Evolutionary conservation across 2,888 invertebrate genomes (phyloP).

Genomic region (Drosophila flavopinicola): DNA sequence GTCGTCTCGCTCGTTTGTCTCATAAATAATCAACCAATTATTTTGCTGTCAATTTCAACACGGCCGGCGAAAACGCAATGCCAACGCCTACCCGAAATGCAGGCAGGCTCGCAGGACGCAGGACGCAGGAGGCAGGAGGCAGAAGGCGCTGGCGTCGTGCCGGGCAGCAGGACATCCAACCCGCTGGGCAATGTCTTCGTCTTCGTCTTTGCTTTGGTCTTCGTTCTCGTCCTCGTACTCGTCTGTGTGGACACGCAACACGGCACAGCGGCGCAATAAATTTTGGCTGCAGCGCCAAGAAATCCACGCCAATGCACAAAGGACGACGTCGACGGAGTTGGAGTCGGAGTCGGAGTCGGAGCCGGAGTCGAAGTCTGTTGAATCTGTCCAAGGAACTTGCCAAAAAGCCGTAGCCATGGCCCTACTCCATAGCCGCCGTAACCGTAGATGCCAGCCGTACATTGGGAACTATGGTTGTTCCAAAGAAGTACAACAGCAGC

Average conservation of each 20-base stretch:
- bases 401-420: conserved; percentile 35
- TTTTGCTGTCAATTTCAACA: conserved; percentile 82
- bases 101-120: conserved; percentile 2
- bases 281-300: conserved; percentile 68
- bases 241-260: conserved; percentile 51
- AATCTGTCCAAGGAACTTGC: conserved; percentile 59
- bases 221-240: conserved; percentile 7
- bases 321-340: conserved; percentile 7
- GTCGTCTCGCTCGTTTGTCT: conserved; percentile 56
- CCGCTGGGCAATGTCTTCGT: conserved; percentile 64
- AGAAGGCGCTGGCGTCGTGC: conserved; percentile 21
- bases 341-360: background rate
- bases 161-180: conserved; percentile 66
- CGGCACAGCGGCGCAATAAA: conserved; percentile 64
- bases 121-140: conserved; percentile 2
- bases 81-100: conserved; percentile 57
- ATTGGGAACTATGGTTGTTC: conserved; percentile 3
- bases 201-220: conserved; percentile 18
- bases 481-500: conserved; percentile 33
- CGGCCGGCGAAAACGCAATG: conserved; percentile 74
- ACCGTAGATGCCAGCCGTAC: conserved; percentile 17
- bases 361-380: conserved; percentile 52
- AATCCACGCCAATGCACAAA: conserved; percentile 53
- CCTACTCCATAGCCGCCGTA: conserved; percentile 3
- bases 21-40: conserved; percentile 82